Percentiles rank a stretch among this genome's conserved stretches.
Conservation (phyloP, 2,797 vertebrate genomes). For the Erethizon dorsatum region DNA sequence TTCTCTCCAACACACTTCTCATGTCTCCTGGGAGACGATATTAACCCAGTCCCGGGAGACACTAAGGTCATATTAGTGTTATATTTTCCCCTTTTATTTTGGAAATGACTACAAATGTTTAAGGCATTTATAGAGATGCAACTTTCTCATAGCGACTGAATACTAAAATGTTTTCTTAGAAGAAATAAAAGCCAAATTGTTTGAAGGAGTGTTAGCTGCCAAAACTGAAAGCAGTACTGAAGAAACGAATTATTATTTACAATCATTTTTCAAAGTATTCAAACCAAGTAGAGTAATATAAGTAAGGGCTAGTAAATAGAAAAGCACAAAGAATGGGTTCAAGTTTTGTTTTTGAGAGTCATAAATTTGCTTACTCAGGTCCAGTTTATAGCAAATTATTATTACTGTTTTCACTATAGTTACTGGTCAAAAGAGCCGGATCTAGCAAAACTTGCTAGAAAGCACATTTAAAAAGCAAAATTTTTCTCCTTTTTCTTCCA, state of each 20-base stretch:
- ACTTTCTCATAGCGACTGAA: neutral
- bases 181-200: neutral
- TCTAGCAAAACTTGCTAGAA: neutral
- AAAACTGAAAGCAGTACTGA: neutral
- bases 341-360: neutral
- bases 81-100: neutral
- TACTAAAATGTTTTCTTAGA: neutral
- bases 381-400: neutral
- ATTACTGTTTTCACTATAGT: neutral
- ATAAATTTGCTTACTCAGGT: neutral
- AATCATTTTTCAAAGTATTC: slow-evolving; percentile 49
- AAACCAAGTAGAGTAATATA: slow-evolving; percentile 23
- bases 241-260: neutral
- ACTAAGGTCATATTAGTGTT: neutral
- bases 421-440: neutral
- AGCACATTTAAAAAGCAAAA: neutral
- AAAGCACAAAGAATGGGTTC: neutral
- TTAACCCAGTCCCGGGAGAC: neutral
- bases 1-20: neutral
- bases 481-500: neutral
- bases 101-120: neutral
- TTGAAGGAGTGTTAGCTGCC: neutral
- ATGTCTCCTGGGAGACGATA: no score
- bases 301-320: neutral
- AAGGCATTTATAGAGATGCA: neutral